Conservation (phyloP, 2,888 invertebrate genomes). For the Hypselothyrea guttata region DNA sequence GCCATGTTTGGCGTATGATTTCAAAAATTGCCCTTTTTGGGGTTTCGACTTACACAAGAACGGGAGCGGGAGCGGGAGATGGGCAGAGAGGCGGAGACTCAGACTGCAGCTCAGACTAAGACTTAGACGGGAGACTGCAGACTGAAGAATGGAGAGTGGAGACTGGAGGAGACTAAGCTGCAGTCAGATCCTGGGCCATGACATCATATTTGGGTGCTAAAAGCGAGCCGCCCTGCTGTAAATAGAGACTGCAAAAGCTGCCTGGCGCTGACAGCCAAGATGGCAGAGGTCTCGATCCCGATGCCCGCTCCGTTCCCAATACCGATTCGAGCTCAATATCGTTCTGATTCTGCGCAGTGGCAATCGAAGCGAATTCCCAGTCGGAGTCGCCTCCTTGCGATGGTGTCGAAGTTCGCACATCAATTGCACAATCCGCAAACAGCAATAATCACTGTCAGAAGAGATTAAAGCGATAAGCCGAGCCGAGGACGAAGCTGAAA, state of each 20-base stretch:
- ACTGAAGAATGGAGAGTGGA: too few relatives aligned
- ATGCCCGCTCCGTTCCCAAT: conserved; percentile 12
- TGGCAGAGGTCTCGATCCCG: conserved; percentile 54
- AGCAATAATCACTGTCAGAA: conserved; percentile 79
- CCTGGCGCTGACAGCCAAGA: conserved; percentile 61
- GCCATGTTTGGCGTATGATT: conserved; percentile 80
- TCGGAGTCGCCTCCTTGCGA: conserved; percentile 27
- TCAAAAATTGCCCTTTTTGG: conserved; percentile 79
- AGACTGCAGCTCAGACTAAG: conserved; percentile 2
- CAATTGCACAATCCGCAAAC: conserved; percentile 79
- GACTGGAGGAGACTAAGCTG: conserved; percentile 3
- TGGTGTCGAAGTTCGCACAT: conserved; percentile 79
- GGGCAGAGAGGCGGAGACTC: not conserved
- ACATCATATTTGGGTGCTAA: conserved; percentile 80
- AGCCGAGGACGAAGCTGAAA: conserved; percentile 36
- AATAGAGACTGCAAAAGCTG: conserved; percentile 74
- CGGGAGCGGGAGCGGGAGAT: not conserved
- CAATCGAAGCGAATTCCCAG: not conserved
- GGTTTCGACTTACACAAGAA: conserved; percentile 74
- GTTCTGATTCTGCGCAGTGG: conserved; percentile 14
- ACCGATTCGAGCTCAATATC: not conserved
- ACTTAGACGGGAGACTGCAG: too few relatives aligned
- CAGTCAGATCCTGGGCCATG: conserved; percentile 52
- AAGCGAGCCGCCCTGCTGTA: conserved; percentile 76
- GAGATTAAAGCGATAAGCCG: conserved; percentile 79